Evolutionary conservation across 1,140 invertebrate genomes (phyloP).

Genomic region (Brachionus manjavacas): DNA sequence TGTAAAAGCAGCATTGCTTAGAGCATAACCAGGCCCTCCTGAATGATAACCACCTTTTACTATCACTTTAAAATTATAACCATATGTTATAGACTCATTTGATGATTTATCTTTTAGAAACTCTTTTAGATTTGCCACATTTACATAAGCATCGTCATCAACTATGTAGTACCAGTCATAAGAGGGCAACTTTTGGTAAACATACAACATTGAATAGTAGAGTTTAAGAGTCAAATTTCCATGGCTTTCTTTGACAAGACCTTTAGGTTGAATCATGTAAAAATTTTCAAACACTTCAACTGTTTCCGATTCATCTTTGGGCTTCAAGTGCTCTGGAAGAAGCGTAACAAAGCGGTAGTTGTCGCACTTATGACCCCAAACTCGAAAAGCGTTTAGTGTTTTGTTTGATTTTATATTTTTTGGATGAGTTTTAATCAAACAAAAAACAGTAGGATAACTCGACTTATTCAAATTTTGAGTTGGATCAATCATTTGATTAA

Average conservation of each 20-base stretch:
- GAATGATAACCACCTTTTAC: not conserved
- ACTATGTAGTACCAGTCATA: slow-evolving; percentile 87
- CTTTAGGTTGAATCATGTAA: slow-evolving; percentile 10
- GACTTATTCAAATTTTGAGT: not conserved
- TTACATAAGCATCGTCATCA: slow-evolving; percentile 82
- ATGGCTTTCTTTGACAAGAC: not conserved
- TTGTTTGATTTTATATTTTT: not conserved
- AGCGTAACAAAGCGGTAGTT: slow-evolving; percentile 16
- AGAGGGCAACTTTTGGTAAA: slow-evolving; percentile 59
- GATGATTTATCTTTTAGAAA: slow-evolving; percentile 49
- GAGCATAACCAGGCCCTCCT: slow-evolving; percentile 52
- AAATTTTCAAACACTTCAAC: not conserved
- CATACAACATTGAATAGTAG: not conserved
- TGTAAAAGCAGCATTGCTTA: slow-evolving; percentile 45
- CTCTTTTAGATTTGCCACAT: slow-evolving; percentile 58
- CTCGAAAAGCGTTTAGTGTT: not conserved
- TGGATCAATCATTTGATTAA: not conserved
- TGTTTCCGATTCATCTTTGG: not conserved
- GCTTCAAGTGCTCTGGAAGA: not conserved
- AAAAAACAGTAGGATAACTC: not conserved
- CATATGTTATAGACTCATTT: slow-evolving; percentile 44
- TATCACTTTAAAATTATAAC: slow-evolving; percentile 33
- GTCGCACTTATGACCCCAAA: not conserved
- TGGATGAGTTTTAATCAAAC: slow-evolving; percentile 15
- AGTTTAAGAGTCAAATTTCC: not conserved